These are phyloP conservation scores for Anhinga rufa DNA, from an alignment of 2,113 vertebrate species.

Conservation along the genomic window DNA sequence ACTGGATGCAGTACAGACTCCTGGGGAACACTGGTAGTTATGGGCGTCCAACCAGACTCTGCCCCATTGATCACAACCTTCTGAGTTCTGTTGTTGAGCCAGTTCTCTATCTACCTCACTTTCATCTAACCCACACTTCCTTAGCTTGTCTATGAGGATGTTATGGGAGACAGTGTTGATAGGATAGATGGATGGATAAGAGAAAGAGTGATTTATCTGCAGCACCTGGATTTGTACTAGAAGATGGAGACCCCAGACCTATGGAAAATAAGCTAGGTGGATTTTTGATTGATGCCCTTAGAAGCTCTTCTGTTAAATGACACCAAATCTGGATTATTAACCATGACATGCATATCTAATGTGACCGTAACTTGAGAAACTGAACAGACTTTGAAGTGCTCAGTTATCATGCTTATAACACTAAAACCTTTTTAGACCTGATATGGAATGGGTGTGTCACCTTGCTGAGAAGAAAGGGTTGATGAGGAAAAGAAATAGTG, in stretches of 20 bases:
- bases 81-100: too few species aligned
- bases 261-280: not conserved
- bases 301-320: not conserved
- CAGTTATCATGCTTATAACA: not conserved
- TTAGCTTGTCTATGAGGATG: too few species aligned
- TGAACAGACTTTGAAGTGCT: not conserved
- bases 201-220: not conserved
- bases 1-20: too few species aligned
- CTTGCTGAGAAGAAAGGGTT: not conserved
- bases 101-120: too few species aligned
- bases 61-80: too few species aligned
- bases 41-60: too few species aligned
- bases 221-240: not conserved
- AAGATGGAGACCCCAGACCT: not conserved
- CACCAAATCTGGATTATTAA: not conserved
- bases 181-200: not conserved
- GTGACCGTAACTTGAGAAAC: not conserved
- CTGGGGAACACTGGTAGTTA: too few species aligned
- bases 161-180: too few species aligned
- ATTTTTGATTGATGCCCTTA: not conserved
- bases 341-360: fast-evolving
- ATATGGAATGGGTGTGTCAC: not conserved
- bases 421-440: not conserved
- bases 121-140: too few species aligned
- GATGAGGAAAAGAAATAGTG: not conserved